Evolutionary conservation across 2,888 invertebrate genomes (phyloP).

Genomic region (Parascotia fuliginaria): DNA sequence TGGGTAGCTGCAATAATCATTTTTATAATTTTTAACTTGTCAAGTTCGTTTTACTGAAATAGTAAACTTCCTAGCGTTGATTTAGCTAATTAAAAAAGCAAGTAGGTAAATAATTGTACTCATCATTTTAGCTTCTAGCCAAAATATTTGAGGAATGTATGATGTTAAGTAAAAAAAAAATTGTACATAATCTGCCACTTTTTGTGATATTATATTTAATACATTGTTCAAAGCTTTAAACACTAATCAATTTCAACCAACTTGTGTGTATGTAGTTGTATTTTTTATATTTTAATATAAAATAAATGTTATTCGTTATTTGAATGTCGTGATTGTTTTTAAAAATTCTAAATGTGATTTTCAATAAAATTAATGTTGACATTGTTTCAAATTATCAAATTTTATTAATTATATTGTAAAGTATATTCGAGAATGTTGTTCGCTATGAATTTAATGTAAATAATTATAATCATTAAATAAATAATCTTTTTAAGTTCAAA

Average conservation of each 20-base stretch:
- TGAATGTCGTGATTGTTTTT: neutral
- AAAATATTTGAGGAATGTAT: conserved; percentile 21
- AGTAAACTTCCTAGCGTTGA: neutral
- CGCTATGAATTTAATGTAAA: conserved; percentile 50
- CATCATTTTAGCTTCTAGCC: conserved; percentile 30
- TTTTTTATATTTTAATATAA: conserved; percentile 6
- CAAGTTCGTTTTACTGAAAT: no score
- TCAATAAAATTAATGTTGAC: neutral
- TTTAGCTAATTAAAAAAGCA: conserved; percentile 12
- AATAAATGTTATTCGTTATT: neutral
- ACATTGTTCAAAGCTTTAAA: conserved; percentile 46
- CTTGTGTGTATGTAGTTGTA: conserved; percentile 21
- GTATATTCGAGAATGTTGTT: conserved; percentile 35
- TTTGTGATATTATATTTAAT: conserved; percentile 46
- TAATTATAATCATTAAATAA: conserved; percentile 40
- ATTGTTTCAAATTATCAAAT: conserved; percentile 1
- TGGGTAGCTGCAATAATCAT: no score
- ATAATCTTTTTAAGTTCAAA: conserved; percentile 27
- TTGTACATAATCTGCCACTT: conserved; percentile 45
- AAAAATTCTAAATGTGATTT: neutral
- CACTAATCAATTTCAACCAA: conserved; percentile 25
- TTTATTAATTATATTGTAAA: conserved; percentile 3
- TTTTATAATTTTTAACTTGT: no score
- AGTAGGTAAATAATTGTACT: conserved; percentile 5
- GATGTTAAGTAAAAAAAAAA: conserved; percentile 10